These are phyloP conservation scores for Lepidochitona cinerea DNA, from an alignment of 2,888 invertebrate species.

Conservation along the genomic window DNA sequence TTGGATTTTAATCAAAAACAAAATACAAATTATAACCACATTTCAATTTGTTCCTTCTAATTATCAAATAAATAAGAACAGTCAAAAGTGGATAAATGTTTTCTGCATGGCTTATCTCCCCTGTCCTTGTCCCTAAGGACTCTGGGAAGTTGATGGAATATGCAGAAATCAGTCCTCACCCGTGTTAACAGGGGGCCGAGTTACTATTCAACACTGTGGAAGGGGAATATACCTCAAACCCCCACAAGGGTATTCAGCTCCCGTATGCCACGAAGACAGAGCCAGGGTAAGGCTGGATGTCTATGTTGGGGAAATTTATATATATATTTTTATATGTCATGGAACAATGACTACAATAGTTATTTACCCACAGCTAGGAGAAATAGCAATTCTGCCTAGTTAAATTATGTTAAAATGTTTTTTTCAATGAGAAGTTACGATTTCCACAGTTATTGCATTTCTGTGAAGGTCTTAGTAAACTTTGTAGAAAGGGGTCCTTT, in stretches of 20 bases:
- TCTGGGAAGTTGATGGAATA: constrained; percentile 7
- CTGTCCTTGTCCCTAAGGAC: constrained; percentile 6
- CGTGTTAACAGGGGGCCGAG: neutral
- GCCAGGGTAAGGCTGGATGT: constrained; percentile 7
- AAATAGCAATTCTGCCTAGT: too few species aligned
- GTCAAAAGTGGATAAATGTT: too few species aligned
- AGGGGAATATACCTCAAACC: constrained; percentile 10
- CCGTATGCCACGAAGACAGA: constrained; percentile 1
- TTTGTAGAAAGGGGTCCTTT: too few species aligned
- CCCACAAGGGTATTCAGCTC: neutral
- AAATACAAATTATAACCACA: too few species aligned
- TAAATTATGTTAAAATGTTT: too few species aligned
- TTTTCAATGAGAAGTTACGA: too few species aligned
- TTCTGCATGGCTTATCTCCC: neutral
- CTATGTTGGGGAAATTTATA: neutral
- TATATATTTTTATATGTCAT: neutral
- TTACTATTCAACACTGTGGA: constrained; percentile 9
- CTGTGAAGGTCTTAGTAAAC: too few species aligned
- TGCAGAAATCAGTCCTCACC: neutral
- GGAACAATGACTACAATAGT: neutral
- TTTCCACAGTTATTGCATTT: too few species aligned
- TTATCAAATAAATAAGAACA: too few species aligned
- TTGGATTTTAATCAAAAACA: too few species aligned
- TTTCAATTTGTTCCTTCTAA: too few species aligned
- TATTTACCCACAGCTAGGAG: too few species aligned